Conservation (phyloP, 2,888 invertebrate species). For the Onchidella celtica region DNA sequence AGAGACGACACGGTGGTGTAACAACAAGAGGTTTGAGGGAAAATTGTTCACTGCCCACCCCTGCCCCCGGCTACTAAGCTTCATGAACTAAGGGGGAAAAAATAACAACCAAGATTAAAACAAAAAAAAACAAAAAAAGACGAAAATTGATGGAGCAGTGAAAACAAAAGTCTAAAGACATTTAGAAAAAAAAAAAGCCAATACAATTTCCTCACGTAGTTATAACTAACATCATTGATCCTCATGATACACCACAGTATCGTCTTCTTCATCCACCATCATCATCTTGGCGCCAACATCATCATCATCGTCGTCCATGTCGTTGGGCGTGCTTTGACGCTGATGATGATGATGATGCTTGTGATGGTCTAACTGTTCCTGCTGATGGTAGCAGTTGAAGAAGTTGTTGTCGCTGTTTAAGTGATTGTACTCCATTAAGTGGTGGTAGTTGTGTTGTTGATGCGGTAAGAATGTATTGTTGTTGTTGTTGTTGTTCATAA, state of each 20-base stretch:
- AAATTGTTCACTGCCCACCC: too few relatives aligned
- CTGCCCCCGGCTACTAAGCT: too few relatives aligned
- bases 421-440: conserved; percentile 20
- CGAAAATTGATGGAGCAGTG: too few relatives aligned
- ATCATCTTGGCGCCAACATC: conserved; percentile 55
- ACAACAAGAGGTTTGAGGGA: neutral
- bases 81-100: too few relatives aligned
- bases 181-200: neutral
- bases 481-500: conserved; percentile 32
- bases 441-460: conserved; percentile 2
- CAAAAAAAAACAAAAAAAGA: too few relatives aligned
- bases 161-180: too few relatives aligned
- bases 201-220: conserved; percentile 40
- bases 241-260: conserved; percentile 76
- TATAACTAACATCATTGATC: conserved; percentile 64
- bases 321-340: conserved; percentile 10
- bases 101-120: too few relatives aligned
- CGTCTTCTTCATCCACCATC: conserved; percentile 70
- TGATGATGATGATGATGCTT: neutral
- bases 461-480: conserved; percentile 17
- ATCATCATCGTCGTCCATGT: conserved; percentile 35
- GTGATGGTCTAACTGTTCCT: conserved; percentile 18
- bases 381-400: conserved; percentile 25
- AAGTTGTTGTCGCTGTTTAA: conserved; percentile 18
- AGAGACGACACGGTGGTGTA: conserved; percentile 13